Percentiles rank a stretch among this genome's conserved stretches.
These are phyloP conservation scores for Cremastobaeus sp. DNA, from an alignment of 2,888 invertebrate species.

Conservation along the genomic window DNA sequence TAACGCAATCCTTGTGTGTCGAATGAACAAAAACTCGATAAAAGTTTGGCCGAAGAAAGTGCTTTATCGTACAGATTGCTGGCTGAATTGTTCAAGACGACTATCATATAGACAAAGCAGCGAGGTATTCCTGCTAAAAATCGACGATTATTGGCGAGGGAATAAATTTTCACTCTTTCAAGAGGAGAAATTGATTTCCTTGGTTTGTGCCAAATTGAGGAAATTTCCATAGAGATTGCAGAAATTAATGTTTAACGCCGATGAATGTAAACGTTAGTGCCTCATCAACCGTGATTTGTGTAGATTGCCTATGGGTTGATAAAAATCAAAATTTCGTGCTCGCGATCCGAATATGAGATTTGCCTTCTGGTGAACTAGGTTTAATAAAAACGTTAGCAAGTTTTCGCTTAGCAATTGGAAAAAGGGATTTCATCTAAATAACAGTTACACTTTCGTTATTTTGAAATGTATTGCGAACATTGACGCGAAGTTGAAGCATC, in stretches of 20 bases:
- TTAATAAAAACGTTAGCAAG: no score
- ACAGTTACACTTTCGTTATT: slow-evolving; percentile 38
- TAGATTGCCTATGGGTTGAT: no score
- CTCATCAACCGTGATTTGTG: no score
- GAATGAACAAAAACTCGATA: background rate
- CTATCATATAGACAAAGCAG: slow-evolving; percentile 35
- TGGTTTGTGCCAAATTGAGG: slow-evolving; percentile 21
- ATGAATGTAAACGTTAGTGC: background rate
- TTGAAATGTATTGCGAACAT: slow-evolving; percentile 34
- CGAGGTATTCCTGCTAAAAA: slow-evolving; percentile 23
- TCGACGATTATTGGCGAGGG: slow-evolving; percentile 28
- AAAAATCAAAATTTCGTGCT: no score
- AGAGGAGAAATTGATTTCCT: no score
- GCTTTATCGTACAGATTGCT: slow-evolving; percentile 27
- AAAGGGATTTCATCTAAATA: slow-evolving; percentile 20
- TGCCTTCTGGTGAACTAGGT: no score
- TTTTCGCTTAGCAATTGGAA: slow-evolving; percentile 11
- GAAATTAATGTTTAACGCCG: slow-evolving; percentile 13
- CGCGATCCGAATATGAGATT: no score
- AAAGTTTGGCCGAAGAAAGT: slow-evolving; percentile 29
- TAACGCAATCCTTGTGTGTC: background rate
- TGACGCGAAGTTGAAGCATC: slow-evolving; percentile 42
- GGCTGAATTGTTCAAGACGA: slow-evolving; percentile 32
- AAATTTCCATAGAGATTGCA: slow-evolving; percentile 30
- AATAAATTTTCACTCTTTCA: slow-evolving; percentile 29